phyloP scores from a whole-genome alignment of 2,797 vertebrate genomes.

The Muraenolepis orangiensis region DNA sequence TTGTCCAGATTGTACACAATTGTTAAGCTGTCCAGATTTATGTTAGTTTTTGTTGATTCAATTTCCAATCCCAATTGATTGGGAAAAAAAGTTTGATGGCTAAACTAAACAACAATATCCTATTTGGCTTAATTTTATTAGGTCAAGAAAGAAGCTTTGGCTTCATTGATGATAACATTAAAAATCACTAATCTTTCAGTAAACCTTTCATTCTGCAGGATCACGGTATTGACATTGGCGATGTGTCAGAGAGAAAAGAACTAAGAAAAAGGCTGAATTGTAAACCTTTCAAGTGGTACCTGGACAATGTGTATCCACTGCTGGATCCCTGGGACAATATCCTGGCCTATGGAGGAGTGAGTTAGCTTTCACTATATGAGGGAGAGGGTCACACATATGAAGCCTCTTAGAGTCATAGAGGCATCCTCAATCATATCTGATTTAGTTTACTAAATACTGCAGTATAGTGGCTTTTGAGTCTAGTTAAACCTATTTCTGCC shows the following conservation, averaged over 20 bases:
- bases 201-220: slow-evolving; percentile 55
- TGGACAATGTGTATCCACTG: slow-evolving; percentile 75
- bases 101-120: neutral
- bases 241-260: slow-evolving; percentile 75
- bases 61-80: no score
- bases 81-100: neutral
- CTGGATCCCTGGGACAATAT: slow-evolving; percentile 58
- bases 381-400: neutral
- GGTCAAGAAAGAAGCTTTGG: neutral
- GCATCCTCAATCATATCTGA: neutral
- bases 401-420: neutral
- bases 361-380: slow-evolving; percentile 16
- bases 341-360: slow-evolving; percentile 63
- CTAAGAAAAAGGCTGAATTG: slow-evolving; percentile 74
- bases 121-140: neutral
- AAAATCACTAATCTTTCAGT: neutral
- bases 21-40: neutral
- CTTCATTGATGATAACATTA: neutral
- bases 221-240: slow-evolving; percentile 74
- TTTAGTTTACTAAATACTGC: neutral
- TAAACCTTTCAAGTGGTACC: slow-evolving; percentile 81
- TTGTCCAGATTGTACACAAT: no score
- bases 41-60: neutral
- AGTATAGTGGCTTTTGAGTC: neutral
- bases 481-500: neutral